phyloP scores from a whole-genome alignment of 2,797 vertebrate genomes.

The Intellagama lesueurii region DNA sequence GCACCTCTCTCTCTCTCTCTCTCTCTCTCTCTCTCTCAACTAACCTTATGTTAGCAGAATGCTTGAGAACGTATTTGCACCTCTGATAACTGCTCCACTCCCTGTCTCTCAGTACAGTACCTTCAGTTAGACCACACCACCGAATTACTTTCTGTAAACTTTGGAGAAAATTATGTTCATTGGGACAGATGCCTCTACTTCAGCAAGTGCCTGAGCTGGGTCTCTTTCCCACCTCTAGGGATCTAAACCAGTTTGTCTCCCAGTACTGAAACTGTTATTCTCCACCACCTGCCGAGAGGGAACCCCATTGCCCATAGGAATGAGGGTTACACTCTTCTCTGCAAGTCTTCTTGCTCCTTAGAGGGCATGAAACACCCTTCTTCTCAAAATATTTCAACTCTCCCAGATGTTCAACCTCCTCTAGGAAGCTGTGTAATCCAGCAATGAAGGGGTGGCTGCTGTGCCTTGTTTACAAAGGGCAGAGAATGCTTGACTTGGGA shows the following conservation, averaged over 20 bases:
- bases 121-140: neutral
- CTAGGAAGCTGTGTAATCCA: constrained; percentile 1
- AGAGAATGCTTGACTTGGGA: neutral
- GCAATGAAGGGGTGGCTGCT: neutral
- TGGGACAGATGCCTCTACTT: constrained; percentile 34
- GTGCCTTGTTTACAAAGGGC: constrained; percentile 20
- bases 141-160: constrained; percentile 9
- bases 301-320: neutral
- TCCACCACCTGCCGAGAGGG: neutral
- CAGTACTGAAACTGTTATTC: neutral
- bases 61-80: neutral
- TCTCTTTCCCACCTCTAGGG: constrained; percentile 27
- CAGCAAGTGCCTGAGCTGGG: neutral
- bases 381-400: neutral
- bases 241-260: constrained; percentile 14
- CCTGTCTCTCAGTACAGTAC: neutral
- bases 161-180: constrained; percentile 17
- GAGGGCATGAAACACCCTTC: neutral
- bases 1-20: neutral
- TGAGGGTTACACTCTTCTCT: constrained; percentile 3
- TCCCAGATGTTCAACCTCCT: constrained; percentile 3
- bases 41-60: neutral
- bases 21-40: accelerated
- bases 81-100: neutral
- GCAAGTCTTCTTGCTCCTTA: constrained; percentile 28